Conservation (phyloP, 2,113 vertebrate species). For the Micronycteris hirsuta region DNA sequence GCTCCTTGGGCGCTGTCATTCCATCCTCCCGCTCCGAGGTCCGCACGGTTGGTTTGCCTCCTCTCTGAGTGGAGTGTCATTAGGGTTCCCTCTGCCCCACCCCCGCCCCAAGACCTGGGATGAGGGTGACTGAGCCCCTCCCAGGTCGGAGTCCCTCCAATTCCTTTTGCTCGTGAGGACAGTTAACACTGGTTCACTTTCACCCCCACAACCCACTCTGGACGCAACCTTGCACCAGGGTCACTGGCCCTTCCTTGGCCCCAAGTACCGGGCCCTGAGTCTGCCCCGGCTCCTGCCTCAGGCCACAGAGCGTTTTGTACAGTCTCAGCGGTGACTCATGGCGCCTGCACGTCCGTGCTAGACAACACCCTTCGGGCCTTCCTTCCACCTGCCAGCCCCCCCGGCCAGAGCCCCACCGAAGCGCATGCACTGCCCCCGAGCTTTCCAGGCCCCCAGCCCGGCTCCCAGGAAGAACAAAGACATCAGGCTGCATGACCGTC, state of each 20-base stretch:
- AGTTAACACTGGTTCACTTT: background rate
- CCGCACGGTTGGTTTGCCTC: background rate
- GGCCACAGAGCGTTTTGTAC: background rate
- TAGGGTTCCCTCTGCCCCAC: background rate
- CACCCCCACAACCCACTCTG: background rate
- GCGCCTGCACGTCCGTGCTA: rapidly evolving
- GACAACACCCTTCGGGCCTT: too few species aligned
- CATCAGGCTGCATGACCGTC: background rate
- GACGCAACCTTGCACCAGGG: background rate
- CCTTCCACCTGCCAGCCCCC: background rate
- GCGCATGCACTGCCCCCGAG: rapidly evolving
- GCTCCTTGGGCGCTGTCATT: background rate
- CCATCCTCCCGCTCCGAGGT: background rate
- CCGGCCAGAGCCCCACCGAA: background rate
- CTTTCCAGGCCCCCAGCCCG: background rate
- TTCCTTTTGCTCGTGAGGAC: background rate
- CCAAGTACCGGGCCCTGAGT: rapidly evolving
- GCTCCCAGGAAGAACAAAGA: background rate
- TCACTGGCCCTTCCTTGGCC: background rate
- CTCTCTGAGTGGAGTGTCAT: background rate
- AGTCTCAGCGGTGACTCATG: background rate
- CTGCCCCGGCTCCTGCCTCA: too few species aligned
- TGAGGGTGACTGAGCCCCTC: background rate
- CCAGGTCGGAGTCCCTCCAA: background rate
- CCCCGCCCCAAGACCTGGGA: background rate